Conservation (phyloP, 1,140 invertebrate species). For the Oscheius sp. region DNA sequence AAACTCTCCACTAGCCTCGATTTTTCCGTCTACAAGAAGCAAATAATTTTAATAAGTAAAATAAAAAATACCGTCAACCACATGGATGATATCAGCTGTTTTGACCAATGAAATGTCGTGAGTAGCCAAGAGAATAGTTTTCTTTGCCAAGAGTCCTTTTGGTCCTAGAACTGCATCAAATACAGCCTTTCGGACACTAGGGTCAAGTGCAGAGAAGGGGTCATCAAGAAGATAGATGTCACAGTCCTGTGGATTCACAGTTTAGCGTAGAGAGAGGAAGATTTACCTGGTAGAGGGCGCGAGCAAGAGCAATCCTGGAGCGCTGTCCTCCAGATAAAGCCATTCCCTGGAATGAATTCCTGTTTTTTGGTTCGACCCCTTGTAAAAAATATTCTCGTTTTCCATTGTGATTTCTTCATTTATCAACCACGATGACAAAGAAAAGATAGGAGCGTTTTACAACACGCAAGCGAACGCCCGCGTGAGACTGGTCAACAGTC, state of each 20-base stretch:
- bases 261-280: neutral
- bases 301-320: neutral
- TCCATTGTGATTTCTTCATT: neutral
- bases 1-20: conserved; percentile 1
- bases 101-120: neutral
- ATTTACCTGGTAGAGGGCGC: conserved; percentile 8
- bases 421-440: neutral
- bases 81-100: neutral
- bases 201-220: conserved; percentile 11
- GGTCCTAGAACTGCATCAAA: conserved; percentile 5
- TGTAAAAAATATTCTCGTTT: too few species aligned
- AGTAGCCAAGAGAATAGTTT: conserved; percentile 6
- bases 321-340: neutral
- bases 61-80: conserved; percentile 9
- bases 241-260: neutral
- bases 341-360: conserved; percentile 4
- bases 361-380: too few species aligned
- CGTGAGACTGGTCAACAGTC: too few species aligned
- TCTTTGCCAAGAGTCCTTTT: conserved; percentile 10
- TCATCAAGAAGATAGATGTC: conserved; percentile 24
- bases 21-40: neutral
- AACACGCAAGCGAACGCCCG: neutral
- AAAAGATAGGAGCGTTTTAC: neutral
- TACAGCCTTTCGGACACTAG: conserved; percentile 1
- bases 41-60: neutral